Base-by-base conservation (phyloP, 2,797 vertebrate species). In the Parauchenoglanis ngamensis region DNA sequence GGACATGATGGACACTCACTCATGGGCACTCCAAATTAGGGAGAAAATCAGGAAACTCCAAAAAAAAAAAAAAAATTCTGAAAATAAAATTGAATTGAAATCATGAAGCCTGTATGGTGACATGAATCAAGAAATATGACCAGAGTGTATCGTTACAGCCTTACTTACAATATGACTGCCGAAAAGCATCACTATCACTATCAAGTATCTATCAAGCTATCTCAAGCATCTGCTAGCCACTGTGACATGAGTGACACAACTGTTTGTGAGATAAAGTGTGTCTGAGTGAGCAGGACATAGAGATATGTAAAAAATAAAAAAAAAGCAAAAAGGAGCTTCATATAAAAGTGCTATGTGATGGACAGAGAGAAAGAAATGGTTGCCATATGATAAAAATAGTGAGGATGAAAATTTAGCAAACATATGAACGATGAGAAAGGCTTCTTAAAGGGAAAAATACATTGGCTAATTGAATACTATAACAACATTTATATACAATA, bases 221-320 rank as follows among this genome's bases (percentile, higher is more conserved):
- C 40, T 40, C 57, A 46, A 49, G n/a, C 25, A 19, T 49, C n/a
- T 12, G 52, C 75, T 52, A 84, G 67, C 63, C 28, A 44, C 49
- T 40, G 85, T 25, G 77, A 80, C 77, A 80, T 21, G 31, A 25
- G 12, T 61, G 52, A 61, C 77, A 59, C 56, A 31, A 59, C 56
- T 61, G 31, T 54, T 49, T 40, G 72, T 11, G 84, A 49, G 84
- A 63, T 52, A 54, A 56, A 23, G 65, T 4, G 57, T 54, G 46
- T 44, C 59, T 87, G 49, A 8, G 40, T 75, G 52, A 75, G 85
- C 4, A 15, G 79, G 56, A 61, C 35, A 57, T 40, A 40, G 40
- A 81, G 77, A 79, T 68, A 79, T 70, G 28, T 52, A 56, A 54
- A 31, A 77, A 31, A 77, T 67, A 46, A 23, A 44, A 49, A 67